Evolutionary conservation across 2,113 vertebrate genomes (phyloP), one percentile per base, ranked within the genome.

Genomic region (Gallinago paraguaiae): DNA sequence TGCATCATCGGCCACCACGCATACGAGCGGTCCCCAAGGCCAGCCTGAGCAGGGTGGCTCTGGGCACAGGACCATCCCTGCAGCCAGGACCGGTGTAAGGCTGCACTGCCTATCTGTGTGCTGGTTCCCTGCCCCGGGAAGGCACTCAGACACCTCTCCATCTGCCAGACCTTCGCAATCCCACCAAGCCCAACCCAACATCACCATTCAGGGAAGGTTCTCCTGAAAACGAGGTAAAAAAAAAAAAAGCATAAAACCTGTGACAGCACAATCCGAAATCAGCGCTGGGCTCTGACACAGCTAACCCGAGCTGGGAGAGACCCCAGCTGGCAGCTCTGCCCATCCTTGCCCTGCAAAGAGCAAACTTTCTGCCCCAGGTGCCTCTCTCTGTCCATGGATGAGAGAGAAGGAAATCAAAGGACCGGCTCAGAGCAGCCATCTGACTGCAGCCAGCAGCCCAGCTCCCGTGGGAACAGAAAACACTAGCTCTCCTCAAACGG

Each of bases 251-350:
- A 39, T 4, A 54, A 77, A 67, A 5, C 28, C n/a, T 65, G 67
- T 6, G 64, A 37, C 31, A 51, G 74, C 31, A 65, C 2, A 2
- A 23, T 51, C 19, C 68, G 76, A 25, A 16, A 85, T 22, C 9
- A 48, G 39, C n/a, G 0, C 0, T 5, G 4, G 61, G 50, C 65
- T 82, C 15, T 69, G 28, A 23, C 41, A 39, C 33, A 35, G 68
- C 71, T 48, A 68, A 90, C 50, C 71, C 46, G 85, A 88, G 75
- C 70, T 3, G 2, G 75, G 53, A 95, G 79, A 90, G 57, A 93
- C 82, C 82, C 82, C 79, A 85, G 50, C 74, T 51, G 68, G 80
- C 91, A 95, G 83, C 72, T 88, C 63, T 76, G 78, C 94, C 88
- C 86, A 76, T n/a, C 30, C 28, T 11, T 31, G 65, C 17, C 0